Base-by-base conservation (phyloP, 1,140 invertebrate genomes). In the Brachionus plicatilis region DNA sequence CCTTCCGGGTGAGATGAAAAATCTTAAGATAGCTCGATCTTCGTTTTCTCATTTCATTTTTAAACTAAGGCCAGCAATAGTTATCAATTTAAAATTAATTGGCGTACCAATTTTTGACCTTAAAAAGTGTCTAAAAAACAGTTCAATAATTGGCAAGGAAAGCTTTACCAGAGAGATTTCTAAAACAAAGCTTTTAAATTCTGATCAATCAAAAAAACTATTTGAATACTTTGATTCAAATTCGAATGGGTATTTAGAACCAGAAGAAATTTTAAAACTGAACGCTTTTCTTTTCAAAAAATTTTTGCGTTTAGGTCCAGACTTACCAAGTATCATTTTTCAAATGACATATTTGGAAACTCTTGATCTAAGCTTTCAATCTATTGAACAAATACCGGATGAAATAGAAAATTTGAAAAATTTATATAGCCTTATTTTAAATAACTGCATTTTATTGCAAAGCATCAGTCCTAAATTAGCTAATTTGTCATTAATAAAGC, bases 401-500 rank as follows among this genome's bases (percentile, higher is more conserved):
- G 85, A 75, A 14, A 85, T 85, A 43, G 60, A 82, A 29, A 47
- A 70, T 24, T 29, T 85, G 11, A 41, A n/a, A 27, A 84, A 84
- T 60, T 65, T 85, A 37, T 60, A 70, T n/a, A 37, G 43, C 12
- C 27, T 85, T 2, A 75, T 27, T 14, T 29, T 85, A 20, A 29
- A 47, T 78, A 37, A 84, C 41, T 82, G 79, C 70, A 72, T 70
- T 70, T 17, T 53, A 20, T 37, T 85, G 8, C 29, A 83, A 24
- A 76, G 7, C 2, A 72, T 89, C 2, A 87, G 87, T 14, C 43
- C 85, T 6, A 86, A 86, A 80, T 85, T 89, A 41, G 27, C 43
- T 12, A 86, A 87, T n/a, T 83, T 89, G 37, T 85, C 86, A 17
- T 84, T 89, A 27, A 83, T 82, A 17, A 85, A 87, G n/a, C 85